phyloP scores from a whole-genome alignment of 92 coral and sea anemone genomes.

The Phenganax subtilis region DNA sequence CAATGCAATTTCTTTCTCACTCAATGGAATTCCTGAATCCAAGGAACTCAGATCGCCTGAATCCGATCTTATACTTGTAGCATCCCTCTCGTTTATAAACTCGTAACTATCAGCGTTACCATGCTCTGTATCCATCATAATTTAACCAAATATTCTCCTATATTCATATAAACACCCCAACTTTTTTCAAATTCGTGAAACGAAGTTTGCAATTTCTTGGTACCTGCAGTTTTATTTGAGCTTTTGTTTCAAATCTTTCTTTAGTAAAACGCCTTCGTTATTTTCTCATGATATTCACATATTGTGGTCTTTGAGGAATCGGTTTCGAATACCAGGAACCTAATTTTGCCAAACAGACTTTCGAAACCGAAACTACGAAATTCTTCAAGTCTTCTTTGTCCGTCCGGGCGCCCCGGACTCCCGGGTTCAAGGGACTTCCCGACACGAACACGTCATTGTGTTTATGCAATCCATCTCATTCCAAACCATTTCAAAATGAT shows the following conservation, averaged over 20 bases:
- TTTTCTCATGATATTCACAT: background rate
- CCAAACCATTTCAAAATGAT: no score
- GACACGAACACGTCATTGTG: constrained; percentile 11
- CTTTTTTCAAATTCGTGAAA: background rate
- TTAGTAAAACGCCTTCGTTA: background rate
- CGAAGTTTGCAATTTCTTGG: background rate
- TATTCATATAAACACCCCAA: background rate
- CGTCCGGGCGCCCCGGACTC: background rate
- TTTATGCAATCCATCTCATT: background rate
- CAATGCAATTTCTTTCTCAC: constrained; percentile 3
- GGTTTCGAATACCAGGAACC: constrained; percentile 1
- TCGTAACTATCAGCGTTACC: constrained; percentile 29
- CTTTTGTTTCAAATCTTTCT: background rate
- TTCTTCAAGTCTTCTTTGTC: background rate
- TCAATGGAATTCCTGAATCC: constrained; percentile 34
- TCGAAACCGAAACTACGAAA: constrained; percentile 42
- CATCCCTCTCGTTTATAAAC: constrained; percentile 13
- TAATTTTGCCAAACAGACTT: background rate
- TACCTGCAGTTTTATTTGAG: background rate
- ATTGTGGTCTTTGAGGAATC: background rate
- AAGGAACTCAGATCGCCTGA: background rate
- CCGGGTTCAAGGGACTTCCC: constrained; percentile 12
- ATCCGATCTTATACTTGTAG: background rate
- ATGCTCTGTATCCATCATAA: background rate
- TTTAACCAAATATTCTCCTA: background rate